A percentile compares a stretch with the other conserved stretches of the same genome.
These are phyloP conservation scores for Noctua janthina DNA, from an alignment of 2,888 invertebrate genomes.

Conservation along the genomic window DNA sequence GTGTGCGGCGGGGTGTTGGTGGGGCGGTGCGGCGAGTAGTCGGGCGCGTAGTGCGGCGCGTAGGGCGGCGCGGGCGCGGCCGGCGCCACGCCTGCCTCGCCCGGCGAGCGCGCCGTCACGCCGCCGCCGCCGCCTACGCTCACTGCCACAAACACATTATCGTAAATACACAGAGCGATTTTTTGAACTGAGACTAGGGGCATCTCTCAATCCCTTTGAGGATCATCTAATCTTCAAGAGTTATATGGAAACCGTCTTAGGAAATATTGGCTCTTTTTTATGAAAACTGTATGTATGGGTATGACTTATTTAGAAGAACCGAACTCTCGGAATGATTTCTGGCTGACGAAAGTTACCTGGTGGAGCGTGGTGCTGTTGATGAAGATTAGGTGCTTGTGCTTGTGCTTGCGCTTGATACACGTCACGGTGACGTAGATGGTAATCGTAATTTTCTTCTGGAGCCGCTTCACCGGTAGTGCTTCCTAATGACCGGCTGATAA, in stretches of 20 bases:
- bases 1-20: slow-evolving; percentile 87
- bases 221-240: not conserved
- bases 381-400: slow-evolving; percentile 77
- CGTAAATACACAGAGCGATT: not conserved
- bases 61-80: slow-evolving; percentile 89
- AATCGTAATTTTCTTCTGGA: slow-evolving; percentile 92
- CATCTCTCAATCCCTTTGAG: not conserved
- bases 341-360: slow-evolving; percentile 74
- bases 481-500: slow-evolving; percentile 87
- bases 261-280: not conserved
- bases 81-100: slow-evolving; percentile 76
- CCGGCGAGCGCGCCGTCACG: slow-evolving; percentile 60
- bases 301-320: not conserved
- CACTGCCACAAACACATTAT: slow-evolving; percentile 36
- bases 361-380: slow-evolving; percentile 84
- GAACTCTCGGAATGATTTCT: not conserved
- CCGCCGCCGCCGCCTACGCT: slow-evolving; percentile 57
- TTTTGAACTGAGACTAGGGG: not conserved
- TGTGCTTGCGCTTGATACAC: slow-evolving; percentile 84
- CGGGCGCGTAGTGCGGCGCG: slow-evolving; percentile 90
- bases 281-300: not conserved
- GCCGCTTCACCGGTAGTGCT: slow-evolving; percentile 92
- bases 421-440: slow-evolving; percentile 89
- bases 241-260: not conserved
- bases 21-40: slow-evolving; percentile 88